Conservation (phyloP, 2,797 vertebrate genomes). For the Macropus fuliginosus region DNA sequence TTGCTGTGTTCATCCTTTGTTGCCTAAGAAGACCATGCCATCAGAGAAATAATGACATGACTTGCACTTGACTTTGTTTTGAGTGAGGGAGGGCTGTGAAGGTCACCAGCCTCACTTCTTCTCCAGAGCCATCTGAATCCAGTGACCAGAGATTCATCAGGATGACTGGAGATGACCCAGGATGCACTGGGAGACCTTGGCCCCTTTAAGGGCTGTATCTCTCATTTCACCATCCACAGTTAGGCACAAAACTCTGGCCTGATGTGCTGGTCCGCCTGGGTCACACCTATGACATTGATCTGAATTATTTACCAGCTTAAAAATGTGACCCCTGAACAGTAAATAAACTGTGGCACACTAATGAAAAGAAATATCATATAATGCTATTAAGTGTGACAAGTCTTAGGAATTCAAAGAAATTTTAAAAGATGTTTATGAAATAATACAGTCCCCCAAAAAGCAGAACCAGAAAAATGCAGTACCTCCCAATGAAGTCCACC, state of each 20-base stretch:
- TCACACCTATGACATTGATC: neutral
- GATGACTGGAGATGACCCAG: no score
- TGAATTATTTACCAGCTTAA: neutral
- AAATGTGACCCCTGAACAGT: neutral
- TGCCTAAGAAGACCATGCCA: no score
- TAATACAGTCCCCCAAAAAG: neutral
- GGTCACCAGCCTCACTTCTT: no score
- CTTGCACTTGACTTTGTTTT: no score
- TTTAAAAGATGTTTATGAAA: neutral
- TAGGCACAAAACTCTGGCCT: neutral
- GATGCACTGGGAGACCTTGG: no score
- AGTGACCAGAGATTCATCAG: no score
- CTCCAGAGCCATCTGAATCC: no score
- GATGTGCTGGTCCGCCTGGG: neutral
- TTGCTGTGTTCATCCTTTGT: no score
- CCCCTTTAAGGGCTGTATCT: neutral
- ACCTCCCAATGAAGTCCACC: neutral
- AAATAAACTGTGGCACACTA: neutral
- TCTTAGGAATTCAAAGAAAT: neutral
- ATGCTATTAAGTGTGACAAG: neutral
- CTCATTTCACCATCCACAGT: neutral
- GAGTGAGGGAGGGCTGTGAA: no score
- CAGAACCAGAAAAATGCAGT: neutral
- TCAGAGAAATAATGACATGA: no score
- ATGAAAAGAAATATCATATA: neutral